A percentile compares a stretch with the other conserved stretches of the same genome.
Evolutionary conservation across 2,888 invertebrate species (phyloP).

Genomic region (Thalpophila matura): DNA sequence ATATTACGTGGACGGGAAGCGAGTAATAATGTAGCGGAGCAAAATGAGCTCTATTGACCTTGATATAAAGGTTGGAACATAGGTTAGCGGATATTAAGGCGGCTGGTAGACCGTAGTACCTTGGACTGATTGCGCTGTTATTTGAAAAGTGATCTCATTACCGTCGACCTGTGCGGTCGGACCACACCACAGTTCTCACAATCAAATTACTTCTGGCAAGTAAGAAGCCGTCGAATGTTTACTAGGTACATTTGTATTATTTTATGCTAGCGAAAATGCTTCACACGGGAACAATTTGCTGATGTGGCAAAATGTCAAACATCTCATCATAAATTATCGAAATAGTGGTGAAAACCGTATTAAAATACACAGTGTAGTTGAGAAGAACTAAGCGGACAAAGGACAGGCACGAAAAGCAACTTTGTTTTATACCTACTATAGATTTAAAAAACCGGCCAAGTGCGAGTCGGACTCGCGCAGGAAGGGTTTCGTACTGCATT

Average conservation of each 20-base stretch:
- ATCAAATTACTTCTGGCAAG: conserved; percentile 30
- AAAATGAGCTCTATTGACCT: conserved; percentile 47
- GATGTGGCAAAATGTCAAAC: too few species aligned
- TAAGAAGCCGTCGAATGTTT: conserved; percentile 1
- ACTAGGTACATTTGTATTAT: background rate
- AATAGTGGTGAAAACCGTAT: too few species aligned
- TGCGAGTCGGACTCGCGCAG: too few species aligned
- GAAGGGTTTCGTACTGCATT: too few species aligned
- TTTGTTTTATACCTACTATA: too few species aligned
- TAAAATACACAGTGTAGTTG: too few species aligned
- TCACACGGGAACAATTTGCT: too few species aligned
- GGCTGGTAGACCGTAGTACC: conserved; percentile 20
- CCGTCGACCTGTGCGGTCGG: conserved; percentile 52
- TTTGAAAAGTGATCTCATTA: conserved; percentile 63
- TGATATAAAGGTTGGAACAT: conserved; percentile 28
- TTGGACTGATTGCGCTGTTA: conserved; percentile 49
- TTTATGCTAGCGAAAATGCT: too few species aligned
- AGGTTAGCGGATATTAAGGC: conserved; percentile 21
- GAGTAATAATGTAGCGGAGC: conserved; percentile 21
- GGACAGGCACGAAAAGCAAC: too few species aligned
- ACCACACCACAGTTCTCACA: conserved; percentile 42
- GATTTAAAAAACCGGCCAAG: too few species aligned
- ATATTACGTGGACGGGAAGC: conserved; percentile 47
- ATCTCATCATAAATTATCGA: too few species aligned
- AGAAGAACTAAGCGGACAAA: too few species aligned